Evolutionary conservation across 35 echinoderm and acorn worm genomes (phyloP).

Genomic region (Diadema setosum): DNA sequence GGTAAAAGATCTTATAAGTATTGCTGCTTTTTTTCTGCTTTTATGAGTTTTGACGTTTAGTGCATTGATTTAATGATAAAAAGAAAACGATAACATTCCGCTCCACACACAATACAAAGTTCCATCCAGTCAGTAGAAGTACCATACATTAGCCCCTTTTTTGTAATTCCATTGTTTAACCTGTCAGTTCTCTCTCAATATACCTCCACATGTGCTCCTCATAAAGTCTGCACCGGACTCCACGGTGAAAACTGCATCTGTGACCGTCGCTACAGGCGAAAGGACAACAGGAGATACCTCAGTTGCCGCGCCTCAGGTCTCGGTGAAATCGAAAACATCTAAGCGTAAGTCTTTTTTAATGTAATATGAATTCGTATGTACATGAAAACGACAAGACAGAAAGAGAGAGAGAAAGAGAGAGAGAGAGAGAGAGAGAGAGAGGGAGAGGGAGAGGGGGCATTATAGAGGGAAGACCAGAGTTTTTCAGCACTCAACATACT

Average conservation of each 20-base stretch:
- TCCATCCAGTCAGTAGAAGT: too few relatives aligned
- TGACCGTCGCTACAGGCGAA: background rate
- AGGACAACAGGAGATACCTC: background rate
- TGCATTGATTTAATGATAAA: too few relatives aligned
- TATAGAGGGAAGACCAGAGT: background rate
- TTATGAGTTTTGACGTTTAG: too few relatives aligned
- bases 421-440: background rate
- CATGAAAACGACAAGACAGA: background rate
- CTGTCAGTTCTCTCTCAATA: too few relatives aligned
- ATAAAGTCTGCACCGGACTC: background rate
- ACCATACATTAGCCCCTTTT: too few relatives aligned
- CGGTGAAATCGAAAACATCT: constrained; percentile 2
- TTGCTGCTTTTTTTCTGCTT: too few relatives aligned
- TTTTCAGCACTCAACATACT: too few relatives aligned
- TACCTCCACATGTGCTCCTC: background rate
- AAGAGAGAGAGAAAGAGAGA: background rate
- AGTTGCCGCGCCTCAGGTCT: background rate
- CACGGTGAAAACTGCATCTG: background rate
- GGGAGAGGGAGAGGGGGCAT: background rate
- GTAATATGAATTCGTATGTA: background rate
- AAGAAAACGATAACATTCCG: too few relatives aligned
- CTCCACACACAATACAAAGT: too few relatives aligned
- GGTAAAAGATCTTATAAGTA: too few relatives aligned
- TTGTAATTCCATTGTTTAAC: too few relatives aligned
- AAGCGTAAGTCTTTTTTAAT: background rate